These are phyloP conservation scores for Eustalomyia histrio DNA, from an alignment of 2,888 invertebrate genomes.

Conservation along the genomic window DNA sequence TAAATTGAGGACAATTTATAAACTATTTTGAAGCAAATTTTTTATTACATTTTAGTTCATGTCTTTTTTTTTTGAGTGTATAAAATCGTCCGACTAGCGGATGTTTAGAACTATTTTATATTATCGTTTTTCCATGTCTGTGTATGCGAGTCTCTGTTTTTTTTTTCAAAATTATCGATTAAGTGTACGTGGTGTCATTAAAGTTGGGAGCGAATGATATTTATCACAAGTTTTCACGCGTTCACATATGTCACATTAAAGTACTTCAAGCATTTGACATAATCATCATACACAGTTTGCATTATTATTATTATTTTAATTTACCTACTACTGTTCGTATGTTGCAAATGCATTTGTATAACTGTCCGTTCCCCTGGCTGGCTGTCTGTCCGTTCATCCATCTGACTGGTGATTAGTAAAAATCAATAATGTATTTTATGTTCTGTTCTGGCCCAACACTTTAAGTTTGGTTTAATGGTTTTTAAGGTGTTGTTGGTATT, in stretches of 20 bases:
- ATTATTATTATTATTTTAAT: not conserved
- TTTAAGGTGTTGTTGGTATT: slow-evolving; percentile 38
- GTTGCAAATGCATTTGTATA: not conserved
- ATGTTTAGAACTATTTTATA: too few species aligned
- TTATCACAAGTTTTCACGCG: slow-evolving; percentile 56
- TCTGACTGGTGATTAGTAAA: slow-evolving; percentile 33
- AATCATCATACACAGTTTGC: slow-evolving; percentile 5
- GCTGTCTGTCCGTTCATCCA: not conserved
- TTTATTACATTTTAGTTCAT: too few species aligned
- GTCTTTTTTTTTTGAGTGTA: too few species aligned
- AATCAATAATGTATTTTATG: slow-evolving; percentile 49
- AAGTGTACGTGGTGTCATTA: slow-evolving; percentile 27
- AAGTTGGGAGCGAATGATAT: slow-evolving; percentile 42
- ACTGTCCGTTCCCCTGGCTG: not conserved
- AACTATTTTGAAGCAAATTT: too few species aligned
- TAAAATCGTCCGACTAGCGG: too few species aligned
- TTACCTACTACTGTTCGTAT: not conserved
- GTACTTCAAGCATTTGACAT: not conserved
- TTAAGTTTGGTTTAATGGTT: slow-evolving; percentile 10
- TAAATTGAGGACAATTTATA: too few species aligned
- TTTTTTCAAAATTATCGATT: slow-evolving; percentile 6
- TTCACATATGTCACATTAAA: slow-evolving; percentile 36
- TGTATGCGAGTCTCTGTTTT: too few species aligned
- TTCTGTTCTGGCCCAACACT: slow-evolving; percentile 27
- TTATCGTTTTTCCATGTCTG: too few species aligned